phyloP scores from a whole-genome alignment of 2,797 vertebrate species.

The Enteromius viviparus region DNA sequence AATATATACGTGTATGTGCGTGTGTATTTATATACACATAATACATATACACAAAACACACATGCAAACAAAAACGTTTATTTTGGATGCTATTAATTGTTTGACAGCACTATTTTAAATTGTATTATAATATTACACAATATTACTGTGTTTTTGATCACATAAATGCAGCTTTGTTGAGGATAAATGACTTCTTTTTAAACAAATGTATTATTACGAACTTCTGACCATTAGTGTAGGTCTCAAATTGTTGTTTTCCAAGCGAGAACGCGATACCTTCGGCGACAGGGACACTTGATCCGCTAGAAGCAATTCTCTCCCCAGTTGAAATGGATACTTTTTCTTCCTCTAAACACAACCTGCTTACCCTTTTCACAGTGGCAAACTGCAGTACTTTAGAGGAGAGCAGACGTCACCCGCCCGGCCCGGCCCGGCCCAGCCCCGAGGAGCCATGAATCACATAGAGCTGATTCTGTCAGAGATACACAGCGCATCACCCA shows the following conservation, averaged over 20 bases:
- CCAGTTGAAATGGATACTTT: constrained; percentile 51
- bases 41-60: too few species aligned
- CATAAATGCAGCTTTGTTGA: not conserved
- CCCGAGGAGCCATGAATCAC: constrained; percentile 52
- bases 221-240: not conserved
- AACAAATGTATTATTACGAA: not conserved
- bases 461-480: constrained; percentile 43
- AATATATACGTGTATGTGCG: too few species aligned
- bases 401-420: constrained; percentile 36
- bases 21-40: too few species aligned
- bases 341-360: constrained; percentile 40
- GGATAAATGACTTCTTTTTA: not conserved
- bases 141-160: not conserved
- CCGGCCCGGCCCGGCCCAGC: not conserved
- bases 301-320: constrained; percentile 63
- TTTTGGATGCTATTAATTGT: too few species aligned
- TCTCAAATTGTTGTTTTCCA: constrained; percentile 72
- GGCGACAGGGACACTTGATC: constrained; percentile 73
- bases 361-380: constrained; percentile 32
- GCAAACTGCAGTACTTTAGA: constrained; percentile 49
- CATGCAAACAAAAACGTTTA: too few species aligned
- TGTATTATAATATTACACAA: not conserved
- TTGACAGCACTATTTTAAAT: not conserved
- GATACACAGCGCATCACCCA: constrained; percentile 47
- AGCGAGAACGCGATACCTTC: constrained; percentile 69